Percentiles rank a stretch among this genome's conserved stretches.
phyloP scores from a whole-genome alignment of 2,113 vertebrate species.

The Melanocharis versteri region DNA sequence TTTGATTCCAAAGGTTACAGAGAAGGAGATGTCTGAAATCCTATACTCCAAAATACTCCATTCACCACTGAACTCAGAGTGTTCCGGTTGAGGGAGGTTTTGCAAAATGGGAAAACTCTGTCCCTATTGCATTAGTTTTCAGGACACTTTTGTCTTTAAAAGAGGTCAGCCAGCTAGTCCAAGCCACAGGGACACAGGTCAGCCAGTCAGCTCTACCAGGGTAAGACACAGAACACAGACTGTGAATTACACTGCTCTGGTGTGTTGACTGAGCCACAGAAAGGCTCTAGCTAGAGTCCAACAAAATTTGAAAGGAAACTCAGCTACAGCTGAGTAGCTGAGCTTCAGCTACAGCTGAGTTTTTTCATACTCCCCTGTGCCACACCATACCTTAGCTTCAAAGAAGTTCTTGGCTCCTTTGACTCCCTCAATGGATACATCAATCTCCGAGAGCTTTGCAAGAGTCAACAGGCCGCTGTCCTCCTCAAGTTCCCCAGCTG shows the following conservation, averaged over 20 bases:
- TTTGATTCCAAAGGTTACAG: slow-evolving; percentile 40
- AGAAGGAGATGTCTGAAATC: slow-evolving; percentile 28
- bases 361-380: neutral
- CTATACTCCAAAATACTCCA: neutral
- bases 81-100: neutral
- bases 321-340: neutral
- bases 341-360: neutral
- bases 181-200: neutral
- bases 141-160: neutral
- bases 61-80: neutral
- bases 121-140: neutral
- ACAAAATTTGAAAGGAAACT: neutral
- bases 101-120: neutral
- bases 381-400: slow-evolving; percentile 87
- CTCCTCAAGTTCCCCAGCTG: slow-evolving; percentile 86
- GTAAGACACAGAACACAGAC: neutral
- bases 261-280: neutral
- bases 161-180: neutral
- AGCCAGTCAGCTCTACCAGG: neutral
- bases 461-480: slow-evolving; percentile 91
- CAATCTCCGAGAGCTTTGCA: slow-evolving; percentile 90
- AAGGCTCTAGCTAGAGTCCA: neutral
- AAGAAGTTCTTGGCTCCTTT: slow-evolving; percentile 94
- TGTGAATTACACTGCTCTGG: neutral
- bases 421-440: slow-evolving; percentile 90